Percentiles rank a stretch among this genome's conserved stretches.
Evolutionary conservation across 1,140 invertebrate species (phyloP).

Genomic region (Saxidomus purpurata): DNA sequence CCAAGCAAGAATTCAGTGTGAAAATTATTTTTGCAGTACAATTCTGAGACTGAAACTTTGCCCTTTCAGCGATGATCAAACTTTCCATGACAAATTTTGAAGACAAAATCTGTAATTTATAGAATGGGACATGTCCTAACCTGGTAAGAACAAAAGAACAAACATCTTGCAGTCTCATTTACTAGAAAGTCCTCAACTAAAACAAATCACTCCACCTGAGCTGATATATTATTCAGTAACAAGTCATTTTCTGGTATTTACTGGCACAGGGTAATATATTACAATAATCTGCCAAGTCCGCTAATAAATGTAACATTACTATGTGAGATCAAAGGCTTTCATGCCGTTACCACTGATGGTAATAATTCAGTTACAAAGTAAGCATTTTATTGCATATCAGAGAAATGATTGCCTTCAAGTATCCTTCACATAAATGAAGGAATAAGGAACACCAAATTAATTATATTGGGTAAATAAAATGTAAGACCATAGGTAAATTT

Average conservation of each 20-base stretch:
- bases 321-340: not conserved
- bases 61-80: too few relatives aligned
- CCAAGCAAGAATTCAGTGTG: too few relatives aligned
- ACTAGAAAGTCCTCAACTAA: too few relatives aligned
- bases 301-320: not conserved
- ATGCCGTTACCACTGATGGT: not conserved
- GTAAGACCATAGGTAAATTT: not conserved
- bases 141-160: too few relatives aligned
- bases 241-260: not conserved
- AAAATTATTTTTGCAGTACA: too few relatives aligned
- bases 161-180: too few relatives aligned
- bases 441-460: not conserved
- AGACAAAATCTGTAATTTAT: too few relatives aligned
- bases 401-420: not conserved
- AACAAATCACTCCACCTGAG: too few relatives aligned
- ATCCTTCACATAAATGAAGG: not conserved
- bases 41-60: too few relatives aligned
- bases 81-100: too few relatives aligned
- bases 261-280: not conserved
- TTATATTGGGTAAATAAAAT: not conserved
- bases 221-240: too few relatives aligned
- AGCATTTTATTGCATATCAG: not conserved
- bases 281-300: not conserved
- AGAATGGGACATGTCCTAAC: too few relatives aligned
- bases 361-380: not conserved